A percentile compares a stretch with the other conserved stretches of the same genome.
These are phyloP conservation scores for Protosalanx chinensis DNA, from an alignment of 2,797 vertebrate species.

Conservation along the genomic window DNA sequence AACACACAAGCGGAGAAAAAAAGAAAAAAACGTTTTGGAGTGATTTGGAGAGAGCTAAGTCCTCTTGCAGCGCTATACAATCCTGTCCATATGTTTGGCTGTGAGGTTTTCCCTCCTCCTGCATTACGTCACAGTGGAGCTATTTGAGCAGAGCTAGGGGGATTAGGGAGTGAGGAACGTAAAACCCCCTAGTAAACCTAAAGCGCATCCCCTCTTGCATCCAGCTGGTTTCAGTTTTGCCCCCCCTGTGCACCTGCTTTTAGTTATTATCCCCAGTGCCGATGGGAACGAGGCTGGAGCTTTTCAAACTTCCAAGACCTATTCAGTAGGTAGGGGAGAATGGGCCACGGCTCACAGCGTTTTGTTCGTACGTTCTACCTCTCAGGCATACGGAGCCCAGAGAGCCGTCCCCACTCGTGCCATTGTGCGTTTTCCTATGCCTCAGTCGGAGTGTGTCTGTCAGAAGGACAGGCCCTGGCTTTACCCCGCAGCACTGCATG, in stretches of 20 bases:
- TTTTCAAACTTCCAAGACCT: conserved; percentile 65
- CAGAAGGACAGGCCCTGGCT: conserved; percentile 42
- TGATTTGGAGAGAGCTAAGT: conserved; percentile 32
- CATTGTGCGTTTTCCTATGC: conserved; percentile 57
- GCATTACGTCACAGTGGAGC: conserved; percentile 73
- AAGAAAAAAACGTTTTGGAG: conserved; percentile 19
- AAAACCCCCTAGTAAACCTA: conserved; percentile 63
- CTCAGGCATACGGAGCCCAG: conserved; percentile 15
- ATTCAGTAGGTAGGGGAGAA: conserved; percentile 53
- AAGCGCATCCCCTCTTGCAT: conserved; percentile 62
- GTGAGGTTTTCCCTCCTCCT: conserved; percentile 27
- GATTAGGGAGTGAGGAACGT: conserved; percentile 65
- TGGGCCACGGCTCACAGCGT: conserved; percentile 35
- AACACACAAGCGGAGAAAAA: conserved; percentile 1
- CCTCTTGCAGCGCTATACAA: conserved; percentile 43
- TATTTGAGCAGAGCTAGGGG: conserved; percentile 70
- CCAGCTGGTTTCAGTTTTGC: conserved; percentile 71
- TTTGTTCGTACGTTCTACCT: conserved; percentile 27
- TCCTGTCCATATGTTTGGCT: conserved; percentile 67
- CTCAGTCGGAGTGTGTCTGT: conserved; percentile 37
- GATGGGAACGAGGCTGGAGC: conserved; percentile 60
- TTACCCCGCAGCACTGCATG: conserved; percentile 50
- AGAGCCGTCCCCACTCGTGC: conserved; percentile 41
- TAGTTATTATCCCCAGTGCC: conserved; percentile 71
- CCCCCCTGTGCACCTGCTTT: conserved; percentile 78